A percentile compares a stretch with the other conserved stretches of the same genome.
phyloP scores from a whole-genome alignment of 2,797 vertebrate genomes.

The Periophthalmus magnuspinnatus region DNA sequence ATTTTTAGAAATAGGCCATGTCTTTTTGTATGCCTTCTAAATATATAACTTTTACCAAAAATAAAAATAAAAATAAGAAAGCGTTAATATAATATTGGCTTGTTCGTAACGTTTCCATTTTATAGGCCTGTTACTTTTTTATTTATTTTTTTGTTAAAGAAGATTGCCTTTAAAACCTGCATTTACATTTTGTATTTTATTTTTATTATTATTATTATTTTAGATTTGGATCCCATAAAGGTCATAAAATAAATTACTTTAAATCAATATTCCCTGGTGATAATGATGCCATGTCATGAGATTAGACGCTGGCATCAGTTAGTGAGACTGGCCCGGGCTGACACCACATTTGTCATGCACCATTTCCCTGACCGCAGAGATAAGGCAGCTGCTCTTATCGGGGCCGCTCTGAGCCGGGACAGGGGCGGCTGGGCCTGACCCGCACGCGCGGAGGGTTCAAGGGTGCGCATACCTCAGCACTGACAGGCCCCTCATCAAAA shows the following conservation, averaged over 20 bases:
- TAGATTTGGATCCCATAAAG: conserved; percentile 4
- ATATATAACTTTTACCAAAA: neutral
- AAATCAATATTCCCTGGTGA: conserved; percentile 52
- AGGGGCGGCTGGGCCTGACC: conserved; percentile 47
- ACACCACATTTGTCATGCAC: conserved; percentile 68
- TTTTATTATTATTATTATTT: neutral
- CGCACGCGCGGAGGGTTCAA: conserved; percentile 23
- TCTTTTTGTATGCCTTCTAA: neutral
- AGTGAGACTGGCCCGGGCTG: conserved; percentile 53
- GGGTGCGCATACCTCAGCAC: conserved; percentile 33
- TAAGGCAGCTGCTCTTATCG: conserved; percentile 65
- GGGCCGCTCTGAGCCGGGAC: conserved; percentile 49
- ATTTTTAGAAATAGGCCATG: neutral
- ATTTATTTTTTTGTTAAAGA: too few relatives aligned
- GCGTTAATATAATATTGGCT: too few relatives aligned
- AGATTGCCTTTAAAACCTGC: neutral
- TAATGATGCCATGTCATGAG: conserved; percentile 65
- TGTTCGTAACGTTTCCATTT: too few relatives aligned
- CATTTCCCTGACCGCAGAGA: conserved; percentile 67
- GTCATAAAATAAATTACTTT: conserved; percentile 50
- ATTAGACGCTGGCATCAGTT: conserved; percentile 59
- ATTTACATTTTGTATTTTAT: neutral
- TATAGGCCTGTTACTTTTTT: too few relatives aligned
- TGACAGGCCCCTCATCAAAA: conserved; percentile 15
- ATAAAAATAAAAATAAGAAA: too few relatives aligned